phyloP scores from a whole-genome alignment of 2,797 vertebrate species.

The Cyprinella venusta region DNA sequence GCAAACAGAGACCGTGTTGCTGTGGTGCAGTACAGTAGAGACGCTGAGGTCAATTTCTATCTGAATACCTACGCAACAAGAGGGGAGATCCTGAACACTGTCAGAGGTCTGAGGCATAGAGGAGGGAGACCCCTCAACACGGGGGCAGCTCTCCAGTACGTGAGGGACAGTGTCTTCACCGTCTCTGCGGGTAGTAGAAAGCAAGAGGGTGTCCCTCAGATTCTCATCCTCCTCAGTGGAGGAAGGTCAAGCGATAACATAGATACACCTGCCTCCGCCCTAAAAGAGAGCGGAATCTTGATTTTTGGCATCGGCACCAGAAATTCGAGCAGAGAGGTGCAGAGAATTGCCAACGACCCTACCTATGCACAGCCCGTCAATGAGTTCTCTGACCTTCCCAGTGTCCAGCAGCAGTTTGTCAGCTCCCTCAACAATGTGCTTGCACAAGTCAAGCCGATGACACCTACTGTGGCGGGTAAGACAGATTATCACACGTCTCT shows the following conservation, averaged over 20 bases:
- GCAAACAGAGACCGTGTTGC: conserved; percentile 72
- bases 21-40: conserved; percentile 84
- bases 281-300: conserved; percentile 56
- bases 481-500: neutral
- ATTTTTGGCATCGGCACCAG: conserved; percentile 55
- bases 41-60: conserved; percentile 48
- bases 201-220: conserved; percentile 62
- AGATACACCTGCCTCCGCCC: conserved; percentile 27
- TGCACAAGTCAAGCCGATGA: conserved; percentile 61
- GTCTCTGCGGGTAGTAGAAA: conserved; percentile 66
- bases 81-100: conserved; percentile 51
- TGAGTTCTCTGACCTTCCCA: conserved; percentile 58
- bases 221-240: conserved; percentile 55
- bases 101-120: conserved; percentile 62
- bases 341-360: conserved; percentile 58
- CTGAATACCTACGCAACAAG: conserved; percentile 51
- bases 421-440: conserved; percentile 24
- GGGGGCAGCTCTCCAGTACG: conserved; percentile 66
- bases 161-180: conserved; percentile 67
- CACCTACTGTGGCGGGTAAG: conserved; percentile 71
- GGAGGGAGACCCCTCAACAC: conserved; percentile 69
- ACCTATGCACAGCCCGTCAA: conserved; percentile 42
- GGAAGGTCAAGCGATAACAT: conserved; percentile 39
- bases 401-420: conserved; percentile 51
- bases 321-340: conserved; percentile 69